Percentiles rank a stretch among this genome's conserved stretches.
Evolutionary conservation across 2,113 vertebrate species (phyloP).

Genomic region (Hystrix brachyura): DNA sequence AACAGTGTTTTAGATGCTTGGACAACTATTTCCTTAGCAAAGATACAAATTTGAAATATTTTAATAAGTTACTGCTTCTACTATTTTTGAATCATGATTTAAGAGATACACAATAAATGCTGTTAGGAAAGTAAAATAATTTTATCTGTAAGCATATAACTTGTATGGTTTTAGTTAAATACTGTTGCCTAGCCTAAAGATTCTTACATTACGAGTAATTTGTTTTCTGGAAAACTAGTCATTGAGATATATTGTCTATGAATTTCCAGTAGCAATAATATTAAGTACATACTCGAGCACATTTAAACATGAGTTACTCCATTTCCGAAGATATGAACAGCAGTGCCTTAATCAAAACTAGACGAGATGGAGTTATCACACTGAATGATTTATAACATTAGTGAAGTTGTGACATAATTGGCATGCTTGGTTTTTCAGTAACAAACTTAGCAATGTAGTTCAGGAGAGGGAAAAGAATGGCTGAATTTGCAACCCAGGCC

Average conservation of each 20-base stretch:
- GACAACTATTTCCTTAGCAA: background rate
- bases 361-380: background rate
- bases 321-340: background rate
- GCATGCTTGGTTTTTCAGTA: background rate
- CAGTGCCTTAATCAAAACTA: background rate
- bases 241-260: background rate
- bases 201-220: background rate
- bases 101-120: background rate
- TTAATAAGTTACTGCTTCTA: background rate
- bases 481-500: background rate
- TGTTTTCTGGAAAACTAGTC: background rate
- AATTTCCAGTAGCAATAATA: background rate
- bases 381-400: background rate
- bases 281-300: background rate
- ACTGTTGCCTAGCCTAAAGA: background rate
- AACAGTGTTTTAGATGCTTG: background rate
- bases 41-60: background rate
- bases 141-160: background rate
- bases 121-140: background rate
- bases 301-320: background rate
- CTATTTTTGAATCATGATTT: background rate
- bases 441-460: background rate
- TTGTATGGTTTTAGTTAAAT: background rate
- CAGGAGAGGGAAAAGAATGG: background rate
- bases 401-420: background rate